Conservation (phyloP, 1,140 invertebrate genomes). For the Eciton burchellii region DNA sequence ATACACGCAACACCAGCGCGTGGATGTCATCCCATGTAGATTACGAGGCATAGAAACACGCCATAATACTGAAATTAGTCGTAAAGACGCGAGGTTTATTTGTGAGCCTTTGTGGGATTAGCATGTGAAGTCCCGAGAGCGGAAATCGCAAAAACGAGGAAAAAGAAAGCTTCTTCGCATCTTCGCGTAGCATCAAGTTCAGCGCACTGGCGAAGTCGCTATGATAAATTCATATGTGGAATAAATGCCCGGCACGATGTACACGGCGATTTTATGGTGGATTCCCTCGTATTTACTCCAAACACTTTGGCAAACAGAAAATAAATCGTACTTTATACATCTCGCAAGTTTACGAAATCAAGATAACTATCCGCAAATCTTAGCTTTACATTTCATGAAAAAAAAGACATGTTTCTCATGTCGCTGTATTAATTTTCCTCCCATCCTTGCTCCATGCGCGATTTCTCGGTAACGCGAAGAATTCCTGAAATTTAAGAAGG, state of each 20-base stretch:
- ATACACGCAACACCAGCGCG: background rate
- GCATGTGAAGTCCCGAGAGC: constrained; percentile 56
- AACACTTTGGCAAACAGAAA: constrained; percentile 19
- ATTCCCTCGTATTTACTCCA: constrained; percentile 19
- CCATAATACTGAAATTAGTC: constrained; percentile 64
- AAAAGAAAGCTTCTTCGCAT: constrained; percentile 29
- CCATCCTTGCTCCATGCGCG: background rate
- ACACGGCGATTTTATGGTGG: constrained; percentile 31
- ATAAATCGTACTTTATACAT: background rate
- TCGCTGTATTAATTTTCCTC: background rate
- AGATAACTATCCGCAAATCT: background rate
- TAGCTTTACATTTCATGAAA: too few relatives aligned
- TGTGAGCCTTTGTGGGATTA: constrained; percentile 67
- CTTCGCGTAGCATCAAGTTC: constrained; percentile 30
- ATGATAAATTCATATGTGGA: constrained; percentile 60
- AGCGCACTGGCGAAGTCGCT: constrained; percentile 53
- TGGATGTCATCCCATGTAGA: background rate
- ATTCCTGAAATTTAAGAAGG: background rate
- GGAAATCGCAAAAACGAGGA: constrained; percentile 53
- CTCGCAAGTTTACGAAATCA: background rate
- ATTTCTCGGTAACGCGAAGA: background rate
- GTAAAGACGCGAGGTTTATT: constrained; percentile 52
- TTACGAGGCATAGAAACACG: constrained; percentile 32
- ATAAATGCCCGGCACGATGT: constrained; percentile 61
- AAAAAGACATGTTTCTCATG: too few relatives aligned